These are phyloP conservation scores for Lasioglossum zephyrum DNA, from an alignment of 2,888 invertebrate genomes.

Conservation along the genomic window DNA sequence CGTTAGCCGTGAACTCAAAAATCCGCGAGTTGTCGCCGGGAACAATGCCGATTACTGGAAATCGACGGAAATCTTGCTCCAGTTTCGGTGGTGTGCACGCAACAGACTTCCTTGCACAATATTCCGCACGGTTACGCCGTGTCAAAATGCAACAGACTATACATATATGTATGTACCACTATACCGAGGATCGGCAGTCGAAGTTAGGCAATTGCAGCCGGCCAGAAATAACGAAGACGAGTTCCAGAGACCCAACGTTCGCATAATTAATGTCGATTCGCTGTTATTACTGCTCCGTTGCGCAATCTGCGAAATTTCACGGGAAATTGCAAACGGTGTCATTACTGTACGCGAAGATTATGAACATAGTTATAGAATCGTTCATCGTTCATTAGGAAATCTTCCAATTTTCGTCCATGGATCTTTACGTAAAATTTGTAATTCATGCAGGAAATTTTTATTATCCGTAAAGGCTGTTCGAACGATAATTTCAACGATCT, in stretches of 20 bases:
- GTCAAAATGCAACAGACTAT: slow-evolving; percentile 18
- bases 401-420: neutral
- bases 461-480: neutral
- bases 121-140: slow-evolving; percentile 27
- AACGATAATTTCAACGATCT: neutral
- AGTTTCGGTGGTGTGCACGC: slow-evolving; percentile 52
- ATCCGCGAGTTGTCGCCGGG: slow-evolving; percentile 26
- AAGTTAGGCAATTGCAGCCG: slow-evolving; percentile 8
- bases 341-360: slow-evolving; percentile 5
- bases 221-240: slow-evolving; percentile 9
- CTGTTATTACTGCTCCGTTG: slow-evolving; percentile 8
- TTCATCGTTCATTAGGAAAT: neutral
- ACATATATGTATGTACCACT: neutral
- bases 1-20: slow-evolving; percentile 45
- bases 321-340: slow-evolving; percentile 11
- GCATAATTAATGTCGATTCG: slow-evolving; percentile 40
- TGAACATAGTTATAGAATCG: neutral
- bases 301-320: slow-evolving; percentile 25
- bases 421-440: neutral
- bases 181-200: neutral
- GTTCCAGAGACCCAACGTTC: neutral
- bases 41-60: slow-evolving; percentile 53
- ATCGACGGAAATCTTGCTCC: slow-evolving; percentile 57
- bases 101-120: slow-evolving; percentile 46
- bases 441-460: neutral